These are phyloP conservation scores for Tapera naevia DNA, from an alignment of 2,797 vertebrate genomes.

Conservation along the genomic window DNA sequence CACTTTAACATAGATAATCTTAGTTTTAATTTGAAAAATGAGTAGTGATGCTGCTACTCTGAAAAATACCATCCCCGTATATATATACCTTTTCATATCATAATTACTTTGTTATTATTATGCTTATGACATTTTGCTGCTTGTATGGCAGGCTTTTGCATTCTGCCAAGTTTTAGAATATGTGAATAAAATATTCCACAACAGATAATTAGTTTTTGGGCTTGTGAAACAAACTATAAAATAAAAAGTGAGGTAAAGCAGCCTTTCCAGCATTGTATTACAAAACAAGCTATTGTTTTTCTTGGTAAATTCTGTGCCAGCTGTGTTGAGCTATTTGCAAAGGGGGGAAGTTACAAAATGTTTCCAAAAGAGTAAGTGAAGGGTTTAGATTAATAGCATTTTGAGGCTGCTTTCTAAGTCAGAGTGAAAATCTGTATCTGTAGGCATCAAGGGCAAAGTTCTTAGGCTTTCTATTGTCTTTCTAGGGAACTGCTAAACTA, in stretches of 20 bases:
- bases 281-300: conserved; percentile 6
- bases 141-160: neutral
- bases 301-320: neutral
- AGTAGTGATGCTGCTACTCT: neutral
- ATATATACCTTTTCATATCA: neutral
- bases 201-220: neutral
- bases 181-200: neutral
- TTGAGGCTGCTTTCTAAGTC: neutral
- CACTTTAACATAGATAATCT: neutral
- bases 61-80: neutral
- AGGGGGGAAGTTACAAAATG: neutral
- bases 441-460: conserved; percentile 1
- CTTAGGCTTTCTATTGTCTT: neutral
- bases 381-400: neutral
- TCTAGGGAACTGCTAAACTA: neutral
- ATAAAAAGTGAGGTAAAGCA: neutral
- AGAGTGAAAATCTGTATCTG: neutral
- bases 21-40: neutral
- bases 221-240: conserved; percentile 17
- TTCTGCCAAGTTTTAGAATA: neutral
- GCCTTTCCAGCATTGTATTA: conserved; percentile 10
- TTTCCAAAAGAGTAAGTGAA: neutral
- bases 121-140: neutral
- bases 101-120: neutral
- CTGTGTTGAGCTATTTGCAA: neutral